Conservation (phyloP, 2,113 vertebrate species). For the Tauraco erythrolophus region DNA sequence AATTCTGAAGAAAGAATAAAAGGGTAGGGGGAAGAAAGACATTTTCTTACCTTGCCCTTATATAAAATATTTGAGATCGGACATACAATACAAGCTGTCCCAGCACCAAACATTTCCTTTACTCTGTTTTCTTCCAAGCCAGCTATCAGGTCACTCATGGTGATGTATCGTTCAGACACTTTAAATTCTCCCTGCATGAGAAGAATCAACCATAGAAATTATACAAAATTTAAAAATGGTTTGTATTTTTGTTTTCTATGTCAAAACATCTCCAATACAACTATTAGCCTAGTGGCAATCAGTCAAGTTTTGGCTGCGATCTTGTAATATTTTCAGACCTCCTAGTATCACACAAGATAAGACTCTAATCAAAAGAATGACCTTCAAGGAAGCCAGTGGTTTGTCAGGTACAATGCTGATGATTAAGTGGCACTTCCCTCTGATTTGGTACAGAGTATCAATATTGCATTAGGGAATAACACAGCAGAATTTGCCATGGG, state of each 20-base stretch:
- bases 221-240: not conserved
- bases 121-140: conserved; percentile 84
- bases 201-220: not conserved
- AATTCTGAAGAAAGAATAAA: not conserved
- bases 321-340: not conserved
- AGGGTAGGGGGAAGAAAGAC: fast-evolving
- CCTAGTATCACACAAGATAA: not conserved
- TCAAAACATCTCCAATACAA: not conserved
- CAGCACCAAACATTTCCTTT: conserved; percentile 91
- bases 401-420: not conserved
- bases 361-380: not conserved
- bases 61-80: conserved; percentile 85
- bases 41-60: conserved; percentile 82
- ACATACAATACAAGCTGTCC: conserved; percentile 90
- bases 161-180: conserved; percentile 87
- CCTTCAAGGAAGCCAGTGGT: not conserved
- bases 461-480: not conserved
- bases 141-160: conserved; percentile 81
- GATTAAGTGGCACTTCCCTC: not conserved
- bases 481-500: not conserved
- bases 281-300: not conserved
- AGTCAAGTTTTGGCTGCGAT: not conserved
- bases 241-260: not conserved
- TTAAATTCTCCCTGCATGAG: conserved; percentile 84
- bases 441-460: not conserved